Evolutionary conservation across 2,113 vertebrate species (phyloP), one percentile per base, ranked within the genome.

Genomic region (Agelaius phoeniceus): DNA sequence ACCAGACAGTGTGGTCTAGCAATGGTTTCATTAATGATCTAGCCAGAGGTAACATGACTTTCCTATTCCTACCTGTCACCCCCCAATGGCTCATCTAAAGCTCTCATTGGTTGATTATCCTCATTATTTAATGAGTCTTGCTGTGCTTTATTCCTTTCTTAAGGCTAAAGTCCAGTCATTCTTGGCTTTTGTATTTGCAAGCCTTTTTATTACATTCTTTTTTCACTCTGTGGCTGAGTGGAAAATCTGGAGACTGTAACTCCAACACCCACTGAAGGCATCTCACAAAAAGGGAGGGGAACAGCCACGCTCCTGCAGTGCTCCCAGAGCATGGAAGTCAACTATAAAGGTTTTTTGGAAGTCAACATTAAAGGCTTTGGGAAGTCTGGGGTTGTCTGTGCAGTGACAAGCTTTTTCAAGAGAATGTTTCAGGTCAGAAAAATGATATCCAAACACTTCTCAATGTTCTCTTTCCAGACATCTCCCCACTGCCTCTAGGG

Each of bases 41-140:
- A 94, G 65, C 95, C 87, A 95, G 92, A 74, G 72, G 92, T 96
- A 89, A 92, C 61, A 65, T 6, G 35, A 68, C 52, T 92, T 94
- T 67, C 20, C 28, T 61, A 44, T 74, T 90, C 59, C 52, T 93
- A 95, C 93, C 88, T 96, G 87, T 63, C 93, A 90, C 17, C 58
- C 35, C 46, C 41, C 75, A 80, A 4, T 3, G 17, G 61, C 57
- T 91, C n/a, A 55, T 77, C 55, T 77, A 58, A 78, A 93, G 7
- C 76, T 78, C 7, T 4, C 39, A 24, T 54, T 92, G 30, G 59
- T 82, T 90, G 83, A 49, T 65, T 75, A 81, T 68, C 65, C 30
- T 72, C 4, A 1, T 83, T 77, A 78, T 77, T 91, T 93, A 91
- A 67, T 31, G 49, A 73, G 21, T 66, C 71, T 83, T 67, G 44